These are phyloP conservation scores for Dascillus cervinus DNA, from an alignment of 2,888 invertebrate genomes.

Conservation along the genomic window DNA sequence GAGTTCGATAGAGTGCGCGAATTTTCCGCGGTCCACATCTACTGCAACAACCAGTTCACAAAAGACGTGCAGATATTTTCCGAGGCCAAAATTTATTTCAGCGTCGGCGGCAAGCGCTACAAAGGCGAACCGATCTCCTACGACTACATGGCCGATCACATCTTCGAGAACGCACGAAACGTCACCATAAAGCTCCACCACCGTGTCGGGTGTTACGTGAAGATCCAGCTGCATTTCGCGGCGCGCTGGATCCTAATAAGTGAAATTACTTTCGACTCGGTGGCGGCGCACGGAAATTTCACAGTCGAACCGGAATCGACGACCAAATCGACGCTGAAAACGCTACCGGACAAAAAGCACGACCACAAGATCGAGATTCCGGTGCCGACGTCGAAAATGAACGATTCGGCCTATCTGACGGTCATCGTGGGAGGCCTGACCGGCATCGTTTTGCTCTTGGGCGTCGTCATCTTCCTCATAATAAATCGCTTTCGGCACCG, in stretches of 20 bases:
- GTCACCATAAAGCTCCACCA: conserved; percentile 75
- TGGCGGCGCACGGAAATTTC: conserved; percentile 66
- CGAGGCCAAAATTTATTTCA: conserved; percentile 69
- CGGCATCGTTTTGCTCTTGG: conserved; percentile 63
- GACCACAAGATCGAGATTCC: conserved; percentile 49
- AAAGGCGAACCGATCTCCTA: conserved; percentile 69
- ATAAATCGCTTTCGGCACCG: conserved; percentile 63
- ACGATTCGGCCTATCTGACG: conserved; percentile 68
- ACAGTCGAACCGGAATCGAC: conserved; percentile 58
- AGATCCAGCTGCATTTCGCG: conserved; percentile 69
- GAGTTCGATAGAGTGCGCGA: conserved; percentile 84
- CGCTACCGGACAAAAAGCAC: conserved; percentile 43
- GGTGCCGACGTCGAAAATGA: conserved; percentile 59
- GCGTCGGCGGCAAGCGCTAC: conserved; percentile 66
- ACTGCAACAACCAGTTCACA: conserved; percentile 78
- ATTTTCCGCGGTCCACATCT: conserved; percentile 75
- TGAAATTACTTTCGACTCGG: conserved; percentile 81
- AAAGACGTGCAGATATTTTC: conserved; percentile 80
- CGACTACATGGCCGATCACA: conserved; percentile 64
- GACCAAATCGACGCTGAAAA: conserved; percentile 44
- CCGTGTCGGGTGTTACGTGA: conserved; percentile 73
- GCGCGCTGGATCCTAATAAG: conserved; percentile 85
- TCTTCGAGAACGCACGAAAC: conserved; percentile 75
- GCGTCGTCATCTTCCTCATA: conserved; percentile 64
- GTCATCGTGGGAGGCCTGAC: conserved; percentile 70